Percentiles rank a stretch among this genome's conserved stretches.
Evolutionary conservation across 2,888 invertebrate species (phyloP).

Genomic region (Meteorus cinctellus): DNA sequence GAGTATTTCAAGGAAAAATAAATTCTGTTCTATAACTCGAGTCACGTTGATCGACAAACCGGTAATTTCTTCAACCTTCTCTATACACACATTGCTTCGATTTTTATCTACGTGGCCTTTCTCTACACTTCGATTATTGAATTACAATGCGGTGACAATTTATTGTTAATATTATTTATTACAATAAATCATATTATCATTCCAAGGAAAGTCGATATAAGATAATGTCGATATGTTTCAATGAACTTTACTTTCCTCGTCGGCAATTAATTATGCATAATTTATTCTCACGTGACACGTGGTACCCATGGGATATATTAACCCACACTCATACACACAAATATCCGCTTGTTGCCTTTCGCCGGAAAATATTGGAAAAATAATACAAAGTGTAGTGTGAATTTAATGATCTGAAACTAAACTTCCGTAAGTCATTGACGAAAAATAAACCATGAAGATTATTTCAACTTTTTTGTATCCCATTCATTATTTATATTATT

Average conservation of each 20-base stretch:
- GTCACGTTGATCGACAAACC: slow-evolving; percentile 26
- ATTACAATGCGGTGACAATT: slow-evolving; percentile 11
- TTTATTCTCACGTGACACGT: slow-evolving; percentile 29
- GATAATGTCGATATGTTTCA: slow-evolving; percentile 42
- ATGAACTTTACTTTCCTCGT: slow-evolving; percentile 39
- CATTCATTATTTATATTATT: not conserved
- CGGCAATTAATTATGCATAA: slow-evolving; percentile 30
- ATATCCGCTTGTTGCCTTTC: slow-evolving; percentile 6
- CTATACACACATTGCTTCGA: slow-evolving; percentile 4
- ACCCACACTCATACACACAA: not conserved
- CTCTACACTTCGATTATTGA: slow-evolving; percentile 1
- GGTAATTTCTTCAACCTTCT: slow-evolving; percentile 19
- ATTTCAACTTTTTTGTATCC: not conserved
- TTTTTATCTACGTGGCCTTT: slow-evolving; percentile 5
- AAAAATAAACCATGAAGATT: not conserved
- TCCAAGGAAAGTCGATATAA: not conserved
- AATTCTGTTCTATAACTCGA: slow-evolving; percentile 25
- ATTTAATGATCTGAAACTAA: slow-evolving; percentile 3
- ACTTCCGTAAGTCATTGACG: not conserved
- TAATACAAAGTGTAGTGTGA: not conserved
- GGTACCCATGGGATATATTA: not conserved
- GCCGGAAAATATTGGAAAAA: slow-evolving; percentile 6
- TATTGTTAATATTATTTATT: not conserved
- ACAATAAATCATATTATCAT: not conserved
- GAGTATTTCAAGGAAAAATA: slow-evolving; percentile 16